Base-by-base conservation (phyloP, 2,888 invertebrate genomes). In the Eupithecia dodoneata region DNA sequence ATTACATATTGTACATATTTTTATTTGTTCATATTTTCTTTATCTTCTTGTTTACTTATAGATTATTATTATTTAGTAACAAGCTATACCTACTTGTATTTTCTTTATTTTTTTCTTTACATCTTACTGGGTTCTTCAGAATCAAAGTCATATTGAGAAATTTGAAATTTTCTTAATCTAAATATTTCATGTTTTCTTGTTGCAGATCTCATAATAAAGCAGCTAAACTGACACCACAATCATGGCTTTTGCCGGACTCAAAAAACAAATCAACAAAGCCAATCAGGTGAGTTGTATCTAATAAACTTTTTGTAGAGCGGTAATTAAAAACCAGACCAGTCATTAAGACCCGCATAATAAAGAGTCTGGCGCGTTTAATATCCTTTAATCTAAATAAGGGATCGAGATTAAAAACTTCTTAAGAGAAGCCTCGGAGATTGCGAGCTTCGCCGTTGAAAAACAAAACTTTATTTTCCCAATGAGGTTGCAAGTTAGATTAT, bases 231-330 rank as follows among this genome's bases (percentile, higher is more conserved):
- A 87, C 84, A 82, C 81, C 81, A 82, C 88, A 90, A 96, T 90
- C 92, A 99, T 99, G 99, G 99, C 99, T 95, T 98, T 99, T 94
- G 99, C 99, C 88, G 99, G 99, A 87, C 96, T 99, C 85, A 99
- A 99, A 95, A 99, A 99, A 96, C 99, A 99, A 95, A 98, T 99
- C 93, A 99, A 99, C 96, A 99, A 99, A 96, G 99, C 99, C 86
- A 99, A 99, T 96, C 99, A 99, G 97, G 99, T 98, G 95, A 96
- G 96, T 59, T 63, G 63, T 77, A 77, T 81, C 80, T 72, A 79
- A 78, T 81, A 76, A 76, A 73, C 69, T 44, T 75, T 74, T 71
- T 77, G 76, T 77, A 73, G 71, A 78, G 76, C 76, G 78, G 74
- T 79, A 80, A 82, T 84, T 79, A 79, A 80, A 82, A 81, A 80